Base-by-base conservation (phyloP, 2,888 invertebrate genomes). In the Drosophila melanosoma region DNA sequence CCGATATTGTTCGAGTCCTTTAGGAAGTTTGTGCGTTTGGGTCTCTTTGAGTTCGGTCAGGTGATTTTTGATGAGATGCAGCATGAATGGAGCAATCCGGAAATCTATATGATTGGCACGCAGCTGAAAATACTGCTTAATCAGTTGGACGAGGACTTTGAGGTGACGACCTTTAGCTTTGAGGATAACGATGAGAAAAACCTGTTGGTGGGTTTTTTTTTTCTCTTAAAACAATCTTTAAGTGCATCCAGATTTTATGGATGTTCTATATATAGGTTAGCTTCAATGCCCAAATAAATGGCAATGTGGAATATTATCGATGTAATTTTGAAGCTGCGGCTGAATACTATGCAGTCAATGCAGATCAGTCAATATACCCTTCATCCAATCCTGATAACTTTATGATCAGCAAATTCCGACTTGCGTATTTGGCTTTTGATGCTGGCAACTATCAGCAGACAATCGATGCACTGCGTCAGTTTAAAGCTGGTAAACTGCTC, bases 31-130 rank as follows among this genome's bases (percentile, higher is more conserved):
- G 65, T 80, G 3, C 66, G 71, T 4, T 48, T 91, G 61, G 91
- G 91, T 6, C 76, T 91, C 5, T 91, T 79, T 63, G 81, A 84
- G 61, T 91, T 91, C 57, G 90, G 76, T 0, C 74, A 90, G 58
- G 74, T 89, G 17, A 64, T 91, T 33, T 91, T 84, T 26, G 36
- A 62, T 0, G 66, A 82, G 48, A 63, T 91, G 11, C 60, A 79
- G 42, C 8, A 57, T 1, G 63, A 82, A 8, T 82, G 81, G 40
- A 35, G 52, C 1, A 78, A 78, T 5, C 48, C 81, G 1, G 88
- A 91, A 20, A 75, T 68, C 6, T 91, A 91, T 78, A 75, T 90
- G 65, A 72, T 90, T 5, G 62, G 23, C 1, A 82, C 79, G 0
- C 87, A 90, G 23, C 65, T 90, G 23, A 66, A 65, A 20, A 67